Percentiles rank a stretch among this genome's conserved stretches.
Conservation (phyloP, 2,888 invertebrate species). For the Gymnosoma rotundatum region DNA sequence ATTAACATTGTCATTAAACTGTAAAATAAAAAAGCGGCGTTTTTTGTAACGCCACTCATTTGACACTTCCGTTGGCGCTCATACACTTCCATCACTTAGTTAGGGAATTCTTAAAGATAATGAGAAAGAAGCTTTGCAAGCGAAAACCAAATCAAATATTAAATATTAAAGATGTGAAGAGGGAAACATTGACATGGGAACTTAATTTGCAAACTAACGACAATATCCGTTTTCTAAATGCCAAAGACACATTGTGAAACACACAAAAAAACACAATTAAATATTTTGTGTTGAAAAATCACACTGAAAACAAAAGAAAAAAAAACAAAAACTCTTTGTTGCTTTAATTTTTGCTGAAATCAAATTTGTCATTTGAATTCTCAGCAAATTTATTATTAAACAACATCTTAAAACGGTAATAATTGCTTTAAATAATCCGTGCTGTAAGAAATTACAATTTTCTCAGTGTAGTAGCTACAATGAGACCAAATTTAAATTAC, state of each 20-base stretch:
- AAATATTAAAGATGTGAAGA: constrained; percentile 3
- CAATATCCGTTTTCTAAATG: constrained; percentile 64
- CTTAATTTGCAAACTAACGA: constrained; percentile 66
- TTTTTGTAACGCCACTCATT: constrained; percentile 78
- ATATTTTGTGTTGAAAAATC: not conserved
- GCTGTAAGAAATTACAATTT: not conserved
- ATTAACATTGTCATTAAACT: constrained; percentile 69
- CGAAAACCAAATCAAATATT: constrained; percentile 14
- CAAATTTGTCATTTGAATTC: too few relatives aligned
- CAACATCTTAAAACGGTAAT: too few relatives aligned
- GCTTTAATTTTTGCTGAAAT: too few relatives aligned
- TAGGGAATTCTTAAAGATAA: constrained; percentile 7
- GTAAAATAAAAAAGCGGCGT: constrained; percentile 49
- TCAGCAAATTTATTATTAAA: too few relatives aligned
- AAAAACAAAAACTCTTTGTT: not conserved
- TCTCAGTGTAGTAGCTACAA: constrained; percentile 41
- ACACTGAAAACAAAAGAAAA: constrained; percentile 31
- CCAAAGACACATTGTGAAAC: constrained; percentile 13
- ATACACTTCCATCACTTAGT: constrained; percentile 6
- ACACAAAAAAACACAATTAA: constrained; percentile 15
- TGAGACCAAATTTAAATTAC: constrained; percentile 63
- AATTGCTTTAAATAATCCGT: too few relatives aligned
- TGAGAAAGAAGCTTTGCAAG: constrained; percentile 36
- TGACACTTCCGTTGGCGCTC: constrained; percentile 77
- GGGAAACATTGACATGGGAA: constrained; percentile 71